Conservation (phyloP, 2,797 vertebrate genomes). For the Alauda arvensis region DNA sequence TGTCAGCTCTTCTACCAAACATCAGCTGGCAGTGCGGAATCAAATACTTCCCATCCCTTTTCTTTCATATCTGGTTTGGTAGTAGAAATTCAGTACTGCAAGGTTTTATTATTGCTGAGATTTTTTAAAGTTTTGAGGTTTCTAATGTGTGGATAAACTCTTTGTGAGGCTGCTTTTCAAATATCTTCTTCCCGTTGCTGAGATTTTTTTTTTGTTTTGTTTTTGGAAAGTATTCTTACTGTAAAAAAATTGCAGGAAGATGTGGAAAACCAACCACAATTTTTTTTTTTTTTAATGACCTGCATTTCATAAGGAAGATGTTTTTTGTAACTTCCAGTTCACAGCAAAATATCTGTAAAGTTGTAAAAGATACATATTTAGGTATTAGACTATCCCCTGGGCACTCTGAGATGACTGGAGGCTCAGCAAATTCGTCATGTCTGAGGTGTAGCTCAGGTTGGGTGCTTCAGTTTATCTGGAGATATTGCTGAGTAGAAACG, state of each 20-base stretch:
- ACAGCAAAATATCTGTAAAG: neutral
- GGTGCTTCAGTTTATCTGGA: neutral
- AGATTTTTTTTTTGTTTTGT: neutral
- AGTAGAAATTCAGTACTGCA: neutral
- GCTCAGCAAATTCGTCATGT: neutral
- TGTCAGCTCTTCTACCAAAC: neutral
- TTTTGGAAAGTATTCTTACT: neutral
- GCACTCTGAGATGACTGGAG: neutral
- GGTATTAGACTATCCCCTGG: neutral
- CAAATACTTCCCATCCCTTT: neutral
- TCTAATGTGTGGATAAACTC: neutral
- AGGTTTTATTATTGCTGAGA: neutral
- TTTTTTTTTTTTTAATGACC: neutral
- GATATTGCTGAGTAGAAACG: neutral
- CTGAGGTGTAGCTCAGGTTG: neutral
- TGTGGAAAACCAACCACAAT: neutral
- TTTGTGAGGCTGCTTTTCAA: neutral
- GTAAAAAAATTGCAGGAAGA: neutral
- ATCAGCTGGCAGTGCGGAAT: neutral
- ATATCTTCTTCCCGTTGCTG: neutral
- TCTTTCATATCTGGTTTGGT: neutral
- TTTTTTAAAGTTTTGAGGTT: accelerated
- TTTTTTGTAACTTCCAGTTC: neutral
- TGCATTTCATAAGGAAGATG: neutral
- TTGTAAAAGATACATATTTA: neutral